These are phyloP conservation scores for Hydrotaea diabolus DNA, from an alignment of 2,888 invertebrate species.

Conservation along the genomic window DNA sequence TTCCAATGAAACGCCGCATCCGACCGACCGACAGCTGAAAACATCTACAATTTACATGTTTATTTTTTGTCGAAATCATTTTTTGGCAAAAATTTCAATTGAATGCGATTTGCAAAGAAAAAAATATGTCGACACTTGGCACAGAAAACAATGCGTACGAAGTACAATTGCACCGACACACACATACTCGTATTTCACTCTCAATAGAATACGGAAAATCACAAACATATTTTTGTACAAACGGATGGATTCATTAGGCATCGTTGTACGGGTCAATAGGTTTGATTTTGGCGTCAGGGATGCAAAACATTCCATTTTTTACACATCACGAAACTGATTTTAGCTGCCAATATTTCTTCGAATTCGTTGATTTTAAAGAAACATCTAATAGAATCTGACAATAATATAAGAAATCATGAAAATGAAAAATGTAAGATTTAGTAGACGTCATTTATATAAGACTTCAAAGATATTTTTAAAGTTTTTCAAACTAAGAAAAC, in stretches of 20 bases:
- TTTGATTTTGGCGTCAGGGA: conserved; percentile 2
- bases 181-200: too few species aligned
- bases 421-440: too few species aligned
- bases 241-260: conserved; percentile 10
- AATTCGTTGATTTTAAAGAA: too few species aligned
- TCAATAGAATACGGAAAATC: conserved; percentile 8
- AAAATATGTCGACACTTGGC: conserved; percentile 11
- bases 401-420: too few species aligned
- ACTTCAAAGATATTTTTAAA: too few species aligned
- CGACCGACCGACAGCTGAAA: conserved; percentile 6
- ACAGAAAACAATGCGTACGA: conserved; percentile 6
- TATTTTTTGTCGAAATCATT: conserved; percentile 8
- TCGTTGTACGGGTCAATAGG: conserved; percentile 20
- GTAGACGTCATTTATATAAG: too few species aligned
- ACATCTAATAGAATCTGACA: too few species aligned
- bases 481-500: too few species aligned
- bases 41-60: conserved; percentile 13
- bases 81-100: conserved; percentile 29
- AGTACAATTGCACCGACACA: conserved; percentile 4
- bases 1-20: conserved; percentile 1
- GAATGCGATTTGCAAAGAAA: conserved; percentile 7
- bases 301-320: background rate
- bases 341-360: too few species aligned
- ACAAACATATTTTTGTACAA: background rate
- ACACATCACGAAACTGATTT: too few species aligned